Evolutionary conservation across 1,140 invertebrate genomes (phyloP), one percentile per base, ranked within the genome.

Genomic region (Meloidogyne exigua): DNA sequence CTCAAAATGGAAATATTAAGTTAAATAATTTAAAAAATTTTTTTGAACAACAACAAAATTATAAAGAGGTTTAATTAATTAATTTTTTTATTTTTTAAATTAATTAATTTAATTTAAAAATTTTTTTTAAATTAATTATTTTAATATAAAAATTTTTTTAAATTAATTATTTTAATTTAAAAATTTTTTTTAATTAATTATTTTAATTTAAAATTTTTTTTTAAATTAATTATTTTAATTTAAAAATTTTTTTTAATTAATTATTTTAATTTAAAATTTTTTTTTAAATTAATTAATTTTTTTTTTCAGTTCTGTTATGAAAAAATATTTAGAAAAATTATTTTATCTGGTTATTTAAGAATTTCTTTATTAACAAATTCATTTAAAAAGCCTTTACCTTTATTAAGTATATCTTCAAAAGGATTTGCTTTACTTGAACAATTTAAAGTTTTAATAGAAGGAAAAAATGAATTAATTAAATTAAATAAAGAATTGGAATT

Each of bases 1-100:
- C 9, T 32, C 57, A 65, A 73, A 73, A 23, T 73, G 72, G 72
- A 32, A 73, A 32, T 23, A 23, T 65, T 36, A 73, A 73, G 13
- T 28, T 73, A 49, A 7, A 13, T 32, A 32, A 66, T 25, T 28
- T 73, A 21, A 5, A 9, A n/a, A 7, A 39, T 13, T 28, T 73
- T 57, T 57, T 57, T 57, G n/a, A 4, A 5, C 49, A 57, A 5
- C 49, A 57, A 57, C 18, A 57, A 57, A 57, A 57, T 49, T 49
- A 49, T 49, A 18, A 49, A 9, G 10, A 57, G 18, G 18, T n/a
- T n/a, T n/a, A n/a, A n/a, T n/a, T n/a, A 4, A 15, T 49, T 49
- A 49, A n/a, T 18, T 18, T 18, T 49, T 18, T 49, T 49, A 15
- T n/a, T 57, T n/a, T 57, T 57, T 57, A n/a, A 57, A 57, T n/a